Percentiles rank a stretch among this genome's conserved stretches.
These are phyloP conservation scores for Loripinus fragilis DNA, from an alignment of 2,888 invertebrate genomes.

Conservation along the genomic window DNA sequence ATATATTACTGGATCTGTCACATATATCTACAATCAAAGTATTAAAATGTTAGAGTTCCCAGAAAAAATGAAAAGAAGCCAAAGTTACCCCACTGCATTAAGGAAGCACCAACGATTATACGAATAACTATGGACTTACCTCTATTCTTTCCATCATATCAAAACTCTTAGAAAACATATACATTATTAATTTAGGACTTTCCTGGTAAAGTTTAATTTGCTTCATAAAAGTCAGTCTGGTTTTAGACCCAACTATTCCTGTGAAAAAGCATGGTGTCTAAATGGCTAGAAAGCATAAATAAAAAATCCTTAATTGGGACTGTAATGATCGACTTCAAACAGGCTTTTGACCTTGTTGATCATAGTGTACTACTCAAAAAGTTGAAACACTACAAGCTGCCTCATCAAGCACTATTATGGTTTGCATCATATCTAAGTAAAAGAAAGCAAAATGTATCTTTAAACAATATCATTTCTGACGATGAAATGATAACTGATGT, in stretches of 20 bases:
- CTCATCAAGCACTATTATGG: too few species aligned
- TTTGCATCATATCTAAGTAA: too few species aligned
- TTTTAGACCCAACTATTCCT: background rate
- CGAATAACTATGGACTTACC: background rate
- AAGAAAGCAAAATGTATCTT: too few species aligned
- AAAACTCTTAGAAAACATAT: background rate
- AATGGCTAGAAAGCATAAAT: too few species aligned
- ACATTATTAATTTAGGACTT: background rate
- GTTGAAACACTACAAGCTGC: too few species aligned
- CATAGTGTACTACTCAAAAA: too few species aligned
- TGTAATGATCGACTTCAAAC: too few species aligned
- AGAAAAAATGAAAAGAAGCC: background rate
- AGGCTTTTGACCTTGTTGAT: too few species aligned
- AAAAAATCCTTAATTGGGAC: too few species aligned
- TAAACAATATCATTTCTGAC: too few species aligned
- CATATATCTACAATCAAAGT: background rate
- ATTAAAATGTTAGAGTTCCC: background rate
- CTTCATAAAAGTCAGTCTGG: slow-evolving; percentile 4
- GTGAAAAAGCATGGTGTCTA: background rate
- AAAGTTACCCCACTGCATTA: background rate
- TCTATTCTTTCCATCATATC: background rate
- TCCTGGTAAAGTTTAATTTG: background rate
- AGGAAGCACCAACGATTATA: background rate
- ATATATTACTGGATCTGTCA: background rate
- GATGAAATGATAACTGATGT: too few species aligned